A percentile compares a stretch with the other conserved stretches of the same genome.
Conservation (phyloP, 2,888 invertebrate species). For the Polyommatus icarus region DNA sequence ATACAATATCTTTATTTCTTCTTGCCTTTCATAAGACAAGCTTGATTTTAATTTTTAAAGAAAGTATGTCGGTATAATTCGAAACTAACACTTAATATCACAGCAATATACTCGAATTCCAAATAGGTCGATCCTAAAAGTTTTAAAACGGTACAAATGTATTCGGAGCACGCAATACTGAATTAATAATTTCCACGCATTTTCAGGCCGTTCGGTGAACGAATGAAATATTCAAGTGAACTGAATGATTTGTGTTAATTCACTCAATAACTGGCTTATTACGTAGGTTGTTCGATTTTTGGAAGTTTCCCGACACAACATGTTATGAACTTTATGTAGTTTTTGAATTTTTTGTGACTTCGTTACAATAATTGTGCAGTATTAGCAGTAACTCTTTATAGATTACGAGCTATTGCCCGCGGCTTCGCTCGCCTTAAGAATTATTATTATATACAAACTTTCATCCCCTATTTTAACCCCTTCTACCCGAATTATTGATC, state of each 20-base stretch:
- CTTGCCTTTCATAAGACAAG: no score
- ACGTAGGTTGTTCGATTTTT: background rate
- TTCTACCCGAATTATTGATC: no score
- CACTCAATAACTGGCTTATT: background rate
- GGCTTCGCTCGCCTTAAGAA: no score
- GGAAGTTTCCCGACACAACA: background rate
- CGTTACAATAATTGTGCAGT: no score
- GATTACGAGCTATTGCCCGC: no score
- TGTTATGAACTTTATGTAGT: no score
- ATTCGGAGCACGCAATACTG: constrained; percentile 15
- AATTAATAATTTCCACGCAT: constrained; percentile 19
- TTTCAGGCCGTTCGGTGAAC: background rate
- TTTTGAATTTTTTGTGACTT: no score
- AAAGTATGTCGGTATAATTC: background rate
- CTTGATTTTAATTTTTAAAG: background rate
- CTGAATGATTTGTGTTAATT: background rate
- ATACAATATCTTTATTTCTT: no score
- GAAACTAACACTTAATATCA: background rate
- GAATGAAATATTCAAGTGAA: constrained; percentile 24
- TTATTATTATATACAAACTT: no score
- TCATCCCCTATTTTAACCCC: no score
- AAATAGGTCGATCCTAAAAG: background rate
- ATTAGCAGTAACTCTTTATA: no score
- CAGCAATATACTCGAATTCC: constrained; percentile 4
- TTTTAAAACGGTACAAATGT: constrained; percentile 20